These are phyloP conservation scores for Artibeus lituratus DNA, from an alignment of 2,797 vertebrate genomes.

Conservation along the genomic window DNA sequence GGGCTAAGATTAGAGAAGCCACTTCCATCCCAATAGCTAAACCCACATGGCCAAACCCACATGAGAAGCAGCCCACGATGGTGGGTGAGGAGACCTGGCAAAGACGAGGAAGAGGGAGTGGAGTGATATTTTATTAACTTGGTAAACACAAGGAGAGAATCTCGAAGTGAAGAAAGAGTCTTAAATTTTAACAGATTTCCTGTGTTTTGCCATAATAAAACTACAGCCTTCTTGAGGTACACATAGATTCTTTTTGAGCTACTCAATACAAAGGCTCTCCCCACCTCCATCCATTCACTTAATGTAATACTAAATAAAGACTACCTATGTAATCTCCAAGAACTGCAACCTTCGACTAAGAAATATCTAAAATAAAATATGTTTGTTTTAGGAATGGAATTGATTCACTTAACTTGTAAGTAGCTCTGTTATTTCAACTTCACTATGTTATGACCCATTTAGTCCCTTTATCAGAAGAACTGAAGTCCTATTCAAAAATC, in stretches of 20 bases:
- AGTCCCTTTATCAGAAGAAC: conserved; percentile 36
- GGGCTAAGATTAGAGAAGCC: neutral
- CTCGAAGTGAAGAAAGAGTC: neutral
- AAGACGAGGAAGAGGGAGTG: neutral
- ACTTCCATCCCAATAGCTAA: neutral
- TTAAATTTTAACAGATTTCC: neutral
- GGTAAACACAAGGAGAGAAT: neutral
- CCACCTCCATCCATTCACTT: neutral
- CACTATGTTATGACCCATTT: neutral
- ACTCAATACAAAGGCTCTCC: neutral
- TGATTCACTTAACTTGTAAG: neutral
- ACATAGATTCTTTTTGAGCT: neutral
- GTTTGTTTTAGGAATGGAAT: conserved; percentile 2
- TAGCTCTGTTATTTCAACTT: neutral
- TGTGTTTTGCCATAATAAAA: neutral
- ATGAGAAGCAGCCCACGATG: neutral
- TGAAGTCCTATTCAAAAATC: neutral
- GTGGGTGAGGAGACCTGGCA: neutral
- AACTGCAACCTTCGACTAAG: neutral
- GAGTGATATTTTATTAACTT: neutral
- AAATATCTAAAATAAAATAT: neutral
- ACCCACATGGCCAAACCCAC: neutral
- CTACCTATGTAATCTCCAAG: neutral
- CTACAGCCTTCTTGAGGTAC: neutral
- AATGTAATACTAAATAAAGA: neutral